Evolutionary conservation across 1,140 invertebrate species (phyloP), one percentile per base, ranked within the genome.

Genomic region (Melitaea cinxia): DNA sequence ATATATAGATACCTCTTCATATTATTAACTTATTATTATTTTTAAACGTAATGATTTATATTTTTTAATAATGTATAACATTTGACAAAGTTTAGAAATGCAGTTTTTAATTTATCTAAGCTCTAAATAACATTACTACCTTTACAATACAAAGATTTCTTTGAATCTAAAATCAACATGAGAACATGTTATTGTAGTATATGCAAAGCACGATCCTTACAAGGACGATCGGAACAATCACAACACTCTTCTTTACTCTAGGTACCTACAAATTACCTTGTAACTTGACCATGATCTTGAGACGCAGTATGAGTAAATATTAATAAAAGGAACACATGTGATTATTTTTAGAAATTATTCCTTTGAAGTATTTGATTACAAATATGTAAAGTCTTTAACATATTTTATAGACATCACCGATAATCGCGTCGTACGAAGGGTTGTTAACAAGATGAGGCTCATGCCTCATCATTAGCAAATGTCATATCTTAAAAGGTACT

Each of bases 401-500:
- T 10, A 33, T 33, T 33, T 10, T 33, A 33, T 6, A 4, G 4
- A 17, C 4, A 17, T n/a, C 5, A 37, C 35, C 1, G n/a, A 0
- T 17, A 17, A 42, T 42, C 1, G 17, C 30, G 12, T 6, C 12
- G 2, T 15, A 4, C 0, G 35, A 42, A 42, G 37, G 37, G 42
- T 47, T 12, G 0, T 23, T 21, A 9, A 56, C 26, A 56, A 56
- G 54, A 57, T 47, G 26, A 19, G 23, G 15, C 26, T 60, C 49
- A 56, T 73, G 66, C 73, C 78, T 73, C 80, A 85, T 80, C 73
- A 73, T 72, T 70, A 62, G 72, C 78, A 59, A 81, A 85, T 86
- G 82, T 87, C 82, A 82, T 70, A 73, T 71, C 67, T 77, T 78
- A 78, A 82, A 72, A 76, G 67, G 71, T 70, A 74, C 72, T 75